Conservation (phyloP, 1,140 invertebrate species). For the Apis florea region DNA sequence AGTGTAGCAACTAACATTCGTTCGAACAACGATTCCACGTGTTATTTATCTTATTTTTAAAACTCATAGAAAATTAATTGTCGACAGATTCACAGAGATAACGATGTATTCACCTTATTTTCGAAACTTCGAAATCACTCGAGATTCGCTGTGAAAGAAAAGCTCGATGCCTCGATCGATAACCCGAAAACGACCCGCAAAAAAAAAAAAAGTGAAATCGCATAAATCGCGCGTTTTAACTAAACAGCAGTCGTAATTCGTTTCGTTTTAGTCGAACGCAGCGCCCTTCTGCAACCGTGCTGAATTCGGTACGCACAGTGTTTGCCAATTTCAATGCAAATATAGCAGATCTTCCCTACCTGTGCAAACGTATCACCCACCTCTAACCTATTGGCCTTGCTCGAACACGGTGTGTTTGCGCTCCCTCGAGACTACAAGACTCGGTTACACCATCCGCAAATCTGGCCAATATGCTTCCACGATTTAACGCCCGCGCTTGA, state of each 20-base stretch:
- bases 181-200: too few species aligned
- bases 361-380: conserved; percentile 60
- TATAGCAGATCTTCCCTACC: conserved; percentile 62
- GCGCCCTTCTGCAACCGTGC: background rate
- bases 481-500: conserved; percentile 15
- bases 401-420: conserved; percentile 48
- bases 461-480: conserved; percentile 28
- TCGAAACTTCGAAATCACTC: too few species aligned
- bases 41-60: too few species aligned
- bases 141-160: too few species aligned
- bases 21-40: background rate
- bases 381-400: conserved; percentile 59
- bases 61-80: too few species aligned
- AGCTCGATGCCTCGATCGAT: background rate
- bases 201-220: background rate
- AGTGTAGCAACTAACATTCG: background rate
- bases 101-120: too few species aligned
- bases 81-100: too few species aligned
- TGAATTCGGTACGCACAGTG: conserved; percentile 40
- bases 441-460: conserved; percentile 25
- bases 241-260: background rate
- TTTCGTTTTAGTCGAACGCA: conserved; percentile 5
- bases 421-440: conserved; percentile 42
- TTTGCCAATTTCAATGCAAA: conserved; percentile 75
- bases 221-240: background rate